Evolutionary conservation across 2,113 vertebrate species (phyloP).

Genomic region (Pygoscelis antarcticus): DNA sequence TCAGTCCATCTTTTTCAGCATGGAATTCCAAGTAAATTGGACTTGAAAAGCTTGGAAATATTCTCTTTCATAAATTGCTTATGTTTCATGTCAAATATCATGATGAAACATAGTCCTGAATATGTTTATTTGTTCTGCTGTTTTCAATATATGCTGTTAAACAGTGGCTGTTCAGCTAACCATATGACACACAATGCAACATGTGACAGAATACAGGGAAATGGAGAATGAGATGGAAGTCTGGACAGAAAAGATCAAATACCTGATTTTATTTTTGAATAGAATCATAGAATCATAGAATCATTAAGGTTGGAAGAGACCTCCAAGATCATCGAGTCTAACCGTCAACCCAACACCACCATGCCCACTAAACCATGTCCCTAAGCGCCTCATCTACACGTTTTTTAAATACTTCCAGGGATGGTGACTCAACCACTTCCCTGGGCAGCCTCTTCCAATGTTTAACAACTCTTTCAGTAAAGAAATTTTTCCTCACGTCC

Average conservation of each 20-base stretch:
- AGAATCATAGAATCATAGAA: neutral
- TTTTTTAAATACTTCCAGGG: no score
- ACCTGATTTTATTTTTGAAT: constrained; percentile 47
- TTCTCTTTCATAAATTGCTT: neutral
- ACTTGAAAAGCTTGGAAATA: neutral
- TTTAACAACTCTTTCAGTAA: no score
- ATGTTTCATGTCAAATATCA: neutral
- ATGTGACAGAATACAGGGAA: neutral
- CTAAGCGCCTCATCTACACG: no score
- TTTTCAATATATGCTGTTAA: neutral
- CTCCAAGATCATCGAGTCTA: no score
- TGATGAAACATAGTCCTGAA: neutral
- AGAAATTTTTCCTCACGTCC: no score
- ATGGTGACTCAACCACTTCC: no score
- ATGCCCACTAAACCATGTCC: no score
- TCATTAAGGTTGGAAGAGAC: no score
- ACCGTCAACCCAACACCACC: no score
- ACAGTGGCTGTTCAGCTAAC: neutral
- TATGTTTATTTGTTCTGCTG: neutral
- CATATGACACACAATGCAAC: neutral
- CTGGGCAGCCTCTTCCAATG: no score
- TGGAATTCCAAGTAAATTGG: neutral
- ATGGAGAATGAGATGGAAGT: neutral
- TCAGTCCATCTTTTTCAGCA: neutral
- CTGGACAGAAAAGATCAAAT: constrained; percentile 48